Base-by-base conservation (phyloP, 2,113 vertebrate genomes). In the Oreochromis aureus region DNA sequence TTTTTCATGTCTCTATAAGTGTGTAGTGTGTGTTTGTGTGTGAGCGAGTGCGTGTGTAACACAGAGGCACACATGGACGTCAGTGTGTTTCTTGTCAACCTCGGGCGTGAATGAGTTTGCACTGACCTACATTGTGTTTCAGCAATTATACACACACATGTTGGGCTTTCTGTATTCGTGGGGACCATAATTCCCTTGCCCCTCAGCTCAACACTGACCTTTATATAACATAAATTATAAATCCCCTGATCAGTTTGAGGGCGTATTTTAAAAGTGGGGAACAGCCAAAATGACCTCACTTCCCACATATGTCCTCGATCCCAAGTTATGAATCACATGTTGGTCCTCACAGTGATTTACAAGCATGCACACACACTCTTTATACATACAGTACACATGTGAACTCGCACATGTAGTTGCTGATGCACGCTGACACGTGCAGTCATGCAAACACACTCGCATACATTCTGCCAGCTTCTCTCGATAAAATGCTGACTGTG, bases 101-200 rank as follows among this genome's bases (percentile, higher is more conserved):
- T 91, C 84, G 3, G 91, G 91, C 93, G 63, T 94, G 90, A 93
- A 89, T 90, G 92, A 93, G 79, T 92, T 93, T 76, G 39, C 56
- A n/a, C 81, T 95, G 93, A 95, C 94, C 93, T 94, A 95, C 88
- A 93, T 94, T 88, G 66, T 63, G 81, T 84, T 81, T 56, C 79
- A 83, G 10, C 82, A 81, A 9, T 86, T 55, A 88, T 80, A 84
- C 80, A 86, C 85, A 90, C 53, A 54, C 39, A 61, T 24, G 22
- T 78, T 76, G 66, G 55, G 44, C 6, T 61, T 61, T 63, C n/a
- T 39, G 18, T 46, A 46, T 34, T 41, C 30, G 44, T 63, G 73
- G 15, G 82, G 63, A 82, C 79, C 56, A 3, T 7, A 53, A 10
- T 39, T 44, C 48, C 19, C 19, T 8, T 55, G 6, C 46, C 19